Evolutionary conservation across 2,113 vertebrate species (phyloP).

Genomic region (Cyphomyrus discorhynchus): DNA sequence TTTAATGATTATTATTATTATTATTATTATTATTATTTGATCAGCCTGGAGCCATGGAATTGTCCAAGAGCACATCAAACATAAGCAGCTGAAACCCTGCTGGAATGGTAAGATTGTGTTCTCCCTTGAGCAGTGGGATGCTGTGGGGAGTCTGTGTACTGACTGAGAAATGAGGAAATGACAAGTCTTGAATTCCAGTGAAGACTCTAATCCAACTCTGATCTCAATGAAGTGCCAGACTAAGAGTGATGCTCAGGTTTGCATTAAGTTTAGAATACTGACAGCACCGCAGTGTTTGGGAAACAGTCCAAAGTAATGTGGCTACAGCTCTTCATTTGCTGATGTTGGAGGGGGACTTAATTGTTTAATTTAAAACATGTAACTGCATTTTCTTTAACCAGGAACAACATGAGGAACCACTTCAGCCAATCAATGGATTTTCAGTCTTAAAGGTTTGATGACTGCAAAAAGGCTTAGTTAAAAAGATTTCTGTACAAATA

Average conservation of each 20-base stretch:
- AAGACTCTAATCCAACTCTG: conserved; percentile 69
- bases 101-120: background rate
- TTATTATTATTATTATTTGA: background rate
- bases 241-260: background rate
- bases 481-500: background rate
- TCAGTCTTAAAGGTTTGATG: background rate
- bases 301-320: background rate
- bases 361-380: background rate
- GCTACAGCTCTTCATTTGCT: background rate
- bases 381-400: background rate
- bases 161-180: conserved; percentile 56
- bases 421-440: background rate
- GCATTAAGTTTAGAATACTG: too few species aligned
- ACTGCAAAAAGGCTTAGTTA: background rate
- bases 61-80: background rate
- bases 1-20: background rate
- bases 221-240: conserved; percentile 39
- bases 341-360: background rate
- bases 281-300: background rate
- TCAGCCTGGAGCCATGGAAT: background rate
- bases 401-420: background rate
- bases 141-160: background rate
- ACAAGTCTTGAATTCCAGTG: conserved; percentile 47
- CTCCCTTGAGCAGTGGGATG: background rate
- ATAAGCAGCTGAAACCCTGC: background rate